Base-by-base conservation (phyloP, 1,140 invertebrate genomes). In the Megalonaias nervosa region DNA sequence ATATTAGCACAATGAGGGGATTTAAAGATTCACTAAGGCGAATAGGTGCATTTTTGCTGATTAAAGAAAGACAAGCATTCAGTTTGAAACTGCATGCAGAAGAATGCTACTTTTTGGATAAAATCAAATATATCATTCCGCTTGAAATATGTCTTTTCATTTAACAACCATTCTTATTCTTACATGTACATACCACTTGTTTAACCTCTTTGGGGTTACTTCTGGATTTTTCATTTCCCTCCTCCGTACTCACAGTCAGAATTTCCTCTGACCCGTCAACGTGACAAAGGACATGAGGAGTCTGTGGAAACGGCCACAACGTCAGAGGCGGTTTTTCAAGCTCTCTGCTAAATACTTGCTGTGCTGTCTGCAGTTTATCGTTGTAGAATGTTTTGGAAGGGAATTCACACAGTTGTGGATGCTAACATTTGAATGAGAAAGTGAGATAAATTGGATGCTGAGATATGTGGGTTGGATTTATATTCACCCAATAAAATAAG, bases 381-480 rank as follows among this genome's bases (percentile, higher is more conserved):
- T 83, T 74, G 65, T 89, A 89, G 76, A 89, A 89, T 23, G 83
- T 68, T 19, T 71, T 60, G 11, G 88, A 89, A 14, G 87, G 86
- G 68, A 89, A 88, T 58, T 80, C 59, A 66, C 85, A 86, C 56
- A 89, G 84, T 26, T 73, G 55, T 70, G 82, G 83, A 80, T 89
- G 74, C 88, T 89, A 64, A 15, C 26, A 31, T 31, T 31, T 31
- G 72, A 82, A 26, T 64, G 74, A 69, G 76, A 70, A 71, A 38
- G 26, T 31, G 26, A 31, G 21, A 61, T 65, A 70, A 56, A 21
- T 55, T 17, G 13, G 38, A 48, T 11, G 4, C 11, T 48, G 0
- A 48, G 6, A 48, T 48, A 48, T 48, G 4, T 48, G 6, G 38
- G 38, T 48, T 48, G 38, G 6, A 48, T 48, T 48, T 48, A 6